Evolutionary conservation across 2,113 vertebrate species (phyloP).

Genomic region (Oncorhynchus nerka): DNA sequence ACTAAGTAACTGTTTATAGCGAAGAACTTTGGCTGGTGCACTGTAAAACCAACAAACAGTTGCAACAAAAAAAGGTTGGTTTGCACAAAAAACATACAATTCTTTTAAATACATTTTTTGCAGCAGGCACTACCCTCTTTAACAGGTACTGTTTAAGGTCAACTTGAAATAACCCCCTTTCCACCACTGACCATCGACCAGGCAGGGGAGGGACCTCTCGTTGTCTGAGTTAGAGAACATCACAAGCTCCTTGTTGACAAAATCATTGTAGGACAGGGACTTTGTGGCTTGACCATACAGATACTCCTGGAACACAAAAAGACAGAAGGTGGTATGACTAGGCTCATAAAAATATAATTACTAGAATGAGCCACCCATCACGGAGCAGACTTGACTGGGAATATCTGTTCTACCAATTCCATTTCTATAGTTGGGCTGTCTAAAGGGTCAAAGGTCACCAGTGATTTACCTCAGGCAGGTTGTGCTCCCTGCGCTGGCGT

Average conservation of each 20-base stretch:
- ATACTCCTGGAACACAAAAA: conserved; percentile 79
- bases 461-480: conserved; percentile 86
- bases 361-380: too few species aligned
- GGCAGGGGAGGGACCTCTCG: conserved; percentile 92
- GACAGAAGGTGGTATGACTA: too few species aligned
- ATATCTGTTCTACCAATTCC: too few species aligned
- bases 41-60: too few species aligned
- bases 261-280: conserved; percentile 89
- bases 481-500: conserved; percentile 87
- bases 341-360: too few species aligned
- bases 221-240: conserved; percentile 98
- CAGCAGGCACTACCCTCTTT: not conserved
- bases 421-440: not conserved
- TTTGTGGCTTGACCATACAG: conserved; percentile 85
- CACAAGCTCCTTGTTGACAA: conserved; percentile 97
- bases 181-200: conserved; percentile 86
- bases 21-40: too few species aligned
- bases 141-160: not conserved
- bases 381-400: too few species aligned
- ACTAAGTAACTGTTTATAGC: too few species aligned
- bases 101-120: too few species aligned
- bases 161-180: not conserved
- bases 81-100: not conserved
- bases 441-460: not conserved
- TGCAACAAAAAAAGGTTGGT: not conserved